A percentile compares a stretch with the other conserved stretches of the same genome.
Evolutionary conservation across 2,888 invertebrate species (phyloP).

Genomic region (Nomada lathburiana): DNA sequence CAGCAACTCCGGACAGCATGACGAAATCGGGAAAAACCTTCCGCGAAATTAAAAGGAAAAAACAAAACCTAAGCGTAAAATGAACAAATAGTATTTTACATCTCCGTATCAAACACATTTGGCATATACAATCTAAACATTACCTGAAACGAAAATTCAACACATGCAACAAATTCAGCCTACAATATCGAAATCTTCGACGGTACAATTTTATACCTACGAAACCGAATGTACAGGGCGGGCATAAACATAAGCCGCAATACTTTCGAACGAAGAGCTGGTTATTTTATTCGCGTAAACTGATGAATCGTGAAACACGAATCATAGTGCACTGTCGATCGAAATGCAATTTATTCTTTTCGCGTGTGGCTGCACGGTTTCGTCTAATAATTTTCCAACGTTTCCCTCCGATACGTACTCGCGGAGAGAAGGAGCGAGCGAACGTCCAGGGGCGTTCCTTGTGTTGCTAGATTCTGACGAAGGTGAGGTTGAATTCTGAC

Average conservation of each 20-base stretch:
- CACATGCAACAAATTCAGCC: not conserved
- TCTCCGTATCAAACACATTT: not conserved
- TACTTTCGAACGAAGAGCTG: not conserved
- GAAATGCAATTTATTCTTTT: constrained; percentile 32
- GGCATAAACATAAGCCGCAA: too few species aligned
- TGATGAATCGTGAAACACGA: constrained; percentile 41
- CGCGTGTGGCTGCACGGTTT: not conserved
- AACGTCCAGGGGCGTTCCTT: not conserved
- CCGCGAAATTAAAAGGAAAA: not conserved
- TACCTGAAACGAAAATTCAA: not conserved
- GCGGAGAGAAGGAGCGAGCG: not conserved
- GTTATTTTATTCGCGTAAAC: constrained; percentile 24
- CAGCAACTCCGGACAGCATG: not conserved
- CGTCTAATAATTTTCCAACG: not conserved
- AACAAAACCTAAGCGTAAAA: not conserved
- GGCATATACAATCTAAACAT: not conserved
- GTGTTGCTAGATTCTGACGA: not conserved
- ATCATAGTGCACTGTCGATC: not conserved
- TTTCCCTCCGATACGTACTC: not conserved
- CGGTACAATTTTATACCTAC: too few species aligned
- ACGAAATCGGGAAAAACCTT: too few species aligned
- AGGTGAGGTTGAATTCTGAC: not conserved
- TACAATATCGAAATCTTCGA: too few species aligned
- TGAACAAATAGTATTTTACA: too few species aligned
- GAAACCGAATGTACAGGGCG: too few species aligned